Conservation (phyloP, 2,113 vertebrate genomes). For the Cebus imitator region DNA sequence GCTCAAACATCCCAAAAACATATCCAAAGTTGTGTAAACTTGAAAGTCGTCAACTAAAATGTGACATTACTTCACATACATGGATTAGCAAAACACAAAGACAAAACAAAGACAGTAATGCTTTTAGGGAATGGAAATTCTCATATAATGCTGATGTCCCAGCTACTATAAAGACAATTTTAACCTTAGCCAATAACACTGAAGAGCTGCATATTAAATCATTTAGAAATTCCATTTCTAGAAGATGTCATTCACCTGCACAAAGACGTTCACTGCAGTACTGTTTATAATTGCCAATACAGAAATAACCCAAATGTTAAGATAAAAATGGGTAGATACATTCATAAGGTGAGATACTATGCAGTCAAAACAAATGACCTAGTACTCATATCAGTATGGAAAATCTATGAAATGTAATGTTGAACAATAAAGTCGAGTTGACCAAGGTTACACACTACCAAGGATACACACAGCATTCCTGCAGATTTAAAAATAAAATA, state of each 20-base stretch:
- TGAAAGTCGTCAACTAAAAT: background rate
- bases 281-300: background rate
- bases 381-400: fast-evolving
- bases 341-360: fast-evolving
- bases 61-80: background rate
- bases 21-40: background rate
- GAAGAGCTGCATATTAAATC: background rate
- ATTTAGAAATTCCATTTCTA: background rate
- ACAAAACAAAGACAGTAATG: background rate
- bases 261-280: background rate
- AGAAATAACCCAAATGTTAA: background rate
- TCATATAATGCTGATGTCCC: background rate
- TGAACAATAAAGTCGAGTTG: background rate
- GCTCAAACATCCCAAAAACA: background rate
- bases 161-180: background rate
- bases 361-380: background rate
- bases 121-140: background rate
- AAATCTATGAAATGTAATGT: background rate
- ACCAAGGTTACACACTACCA: fast-evolving
- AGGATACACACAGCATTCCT: background rate
- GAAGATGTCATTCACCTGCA: background rate
- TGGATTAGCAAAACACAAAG: background rate
- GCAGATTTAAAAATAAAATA: background rate
- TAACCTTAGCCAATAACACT: background rate
- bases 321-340: background rate